Evolutionary conservation across 2,797 vertebrate genomes (phyloP).

Genomic region (Falco rusticolus): DNA sequence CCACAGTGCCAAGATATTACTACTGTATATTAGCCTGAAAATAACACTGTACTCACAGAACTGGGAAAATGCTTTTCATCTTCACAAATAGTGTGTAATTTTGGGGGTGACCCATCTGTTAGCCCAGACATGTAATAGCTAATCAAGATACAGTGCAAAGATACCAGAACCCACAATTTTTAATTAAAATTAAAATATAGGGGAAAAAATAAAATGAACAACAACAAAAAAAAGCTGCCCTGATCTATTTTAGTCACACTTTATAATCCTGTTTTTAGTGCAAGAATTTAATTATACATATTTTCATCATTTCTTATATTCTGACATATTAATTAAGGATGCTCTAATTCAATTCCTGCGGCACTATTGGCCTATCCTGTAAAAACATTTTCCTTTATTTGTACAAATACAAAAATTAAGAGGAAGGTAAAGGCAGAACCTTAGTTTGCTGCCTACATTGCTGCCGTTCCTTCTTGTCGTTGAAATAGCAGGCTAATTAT

Average conservation of each 20-base stretch:
- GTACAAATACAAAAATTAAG: constrained; percentile 72
- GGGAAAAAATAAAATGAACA: not conserved
- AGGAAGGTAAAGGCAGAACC: constrained; percentile 67
- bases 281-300: constrained; percentile 79
- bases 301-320: constrained; percentile 77
- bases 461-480: not conserved
- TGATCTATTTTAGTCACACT: constrained; percentile 73
- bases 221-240: not conserved
- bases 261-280: constrained; percentile 72
- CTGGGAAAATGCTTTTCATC: constrained; percentile 45
- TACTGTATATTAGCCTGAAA: not conserved
- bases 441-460: not conserved
- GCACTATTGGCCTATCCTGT: constrained; percentile 71
- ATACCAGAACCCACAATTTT: not conserved
- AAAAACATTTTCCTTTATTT: constrained; percentile 78
- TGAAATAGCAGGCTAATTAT: constrained; percentile 22
- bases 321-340: constrained; percentile 83
- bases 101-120: constrained; percentile 62
- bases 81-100: constrained; percentile 55
- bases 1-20: constrained; percentile 32
- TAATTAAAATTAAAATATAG: constrained; percentile 29
- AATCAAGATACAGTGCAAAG: constrained; percentile 19
- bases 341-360: constrained; percentile 68
- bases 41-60: constrained; percentile 32
- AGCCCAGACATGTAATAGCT: not conserved